Base-by-base conservation (phyloP, 2,113 vertebrate genomes). In the Sebastes schlegelii region DNA sequence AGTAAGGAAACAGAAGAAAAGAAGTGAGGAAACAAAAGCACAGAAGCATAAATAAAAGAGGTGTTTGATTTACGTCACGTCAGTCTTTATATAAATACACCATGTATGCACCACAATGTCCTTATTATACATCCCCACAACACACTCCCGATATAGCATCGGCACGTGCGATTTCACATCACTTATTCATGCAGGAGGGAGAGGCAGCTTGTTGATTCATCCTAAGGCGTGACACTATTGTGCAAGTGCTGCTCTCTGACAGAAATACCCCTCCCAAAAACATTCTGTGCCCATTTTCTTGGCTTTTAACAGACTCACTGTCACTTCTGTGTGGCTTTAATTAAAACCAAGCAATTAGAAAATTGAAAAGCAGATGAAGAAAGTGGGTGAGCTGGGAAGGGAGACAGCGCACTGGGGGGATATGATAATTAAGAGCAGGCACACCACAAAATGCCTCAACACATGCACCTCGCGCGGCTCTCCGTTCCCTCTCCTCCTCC, bases 291-390 rank as follows among this genome's bases (percentile, higher is more conserved):
- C 89, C 74, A 80, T 90, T 90, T 34, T 82, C 77, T 76, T 77
- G 21, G 63, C 74, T 88, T 92, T 93, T 94, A 92, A 93, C 92
- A 93, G 89, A 91, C 88, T 90, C 26, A 49, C 83, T 92, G 92
- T 92, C 90, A 91, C 86, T 82, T 88, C 88, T 89, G 88, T 87
- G 85, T 83, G 85, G 89, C 83, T 94, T 93, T 95, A 95, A 95
- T 95, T 95, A 94, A 95, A 95, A 93, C 88, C 85, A 87, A 88
- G 93, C 91, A 91, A 92, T 95, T 95, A 92, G 86, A 93, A 95
- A 94, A 95, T 93, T 84, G 77, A 93, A 94, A 92, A 92, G 79
- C 81, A 92, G 88, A 90, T 83, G 86, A 82, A 88, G 85, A 66
- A 91, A 84, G 79, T 86, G 86, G 87, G 83, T 62, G 86, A 93